A percentile compares a stretch with the other conserved stretches of the same genome.
These are phyloP conservation scores for Aethina tumida DNA, from an alignment of 1,140 invertebrate species.

Conservation along the genomic window DNA sequence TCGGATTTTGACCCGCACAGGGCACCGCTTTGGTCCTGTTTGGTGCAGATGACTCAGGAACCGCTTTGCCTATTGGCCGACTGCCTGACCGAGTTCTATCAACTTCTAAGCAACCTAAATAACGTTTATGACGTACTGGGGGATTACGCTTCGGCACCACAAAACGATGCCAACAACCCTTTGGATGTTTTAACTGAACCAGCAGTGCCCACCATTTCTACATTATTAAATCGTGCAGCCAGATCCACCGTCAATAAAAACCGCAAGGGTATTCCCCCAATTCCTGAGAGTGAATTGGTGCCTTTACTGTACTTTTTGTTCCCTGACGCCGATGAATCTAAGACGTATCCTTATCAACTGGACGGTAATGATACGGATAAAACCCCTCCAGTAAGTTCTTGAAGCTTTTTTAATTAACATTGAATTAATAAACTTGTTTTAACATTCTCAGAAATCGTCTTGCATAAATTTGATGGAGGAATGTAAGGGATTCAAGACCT, in stretches of 20 bases:
- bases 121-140: constrained; percentile 49
- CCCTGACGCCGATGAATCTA: constrained; percentile 70
- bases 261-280: constrained; percentile 52
- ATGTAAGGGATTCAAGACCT: constrained; percentile 58
- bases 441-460: neutral
- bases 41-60: constrained; percentile 47
- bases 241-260: constrained; percentile 37
- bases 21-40: constrained; percentile 70
- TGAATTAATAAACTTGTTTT: constrained; percentile 4
- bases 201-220: constrained; percentile 45
- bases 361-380: constrained; percentile 13
- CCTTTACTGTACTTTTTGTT: constrained; percentile 79
- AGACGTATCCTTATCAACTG: constrained; percentile 35
- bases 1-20: constrained; percentile 79
- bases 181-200: constrained; percentile 47
- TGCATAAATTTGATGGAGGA: constrained; percentile 16
- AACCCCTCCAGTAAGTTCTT: constrained; percentile 2
- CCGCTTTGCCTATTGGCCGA: constrained; percentile 57
- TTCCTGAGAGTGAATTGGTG: constrained; percentile 64
- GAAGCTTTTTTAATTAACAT: constrained; percentile 6
- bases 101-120: constrained; percentile 38
- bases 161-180: constrained; percentile 34
- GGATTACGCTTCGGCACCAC: constrained; percentile 29
- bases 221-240: constrained; percentile 37
- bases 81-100: constrained; percentile 43